phyloP scores from a whole-genome alignment of 2,888 invertebrate genomes.

The Coremacera marginata region DNA sequence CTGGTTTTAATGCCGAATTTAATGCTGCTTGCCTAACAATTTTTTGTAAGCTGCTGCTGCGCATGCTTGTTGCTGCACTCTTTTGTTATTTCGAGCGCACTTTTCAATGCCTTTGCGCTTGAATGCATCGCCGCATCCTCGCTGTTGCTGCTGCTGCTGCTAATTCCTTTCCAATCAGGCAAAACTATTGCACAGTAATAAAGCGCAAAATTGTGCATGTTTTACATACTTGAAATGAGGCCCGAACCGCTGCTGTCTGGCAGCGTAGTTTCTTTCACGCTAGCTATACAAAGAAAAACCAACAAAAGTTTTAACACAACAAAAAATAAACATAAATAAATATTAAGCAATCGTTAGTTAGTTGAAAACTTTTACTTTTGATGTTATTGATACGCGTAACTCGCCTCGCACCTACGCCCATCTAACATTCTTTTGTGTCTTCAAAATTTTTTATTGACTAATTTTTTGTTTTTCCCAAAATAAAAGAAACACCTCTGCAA shows the following conservation, averaged over 20 bases:
- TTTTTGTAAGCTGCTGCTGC: conserved; percentile 30
- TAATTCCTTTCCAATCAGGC: conserved; percentile 39
- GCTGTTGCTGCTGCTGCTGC: neutral
- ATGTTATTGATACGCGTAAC: conserved; percentile 18
- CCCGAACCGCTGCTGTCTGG: neutral
- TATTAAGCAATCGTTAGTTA: conserved; percentile 28
- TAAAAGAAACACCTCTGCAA: conserved; percentile 44
- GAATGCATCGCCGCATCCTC: conserved; percentile 36
- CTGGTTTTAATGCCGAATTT: conserved; percentile 34
- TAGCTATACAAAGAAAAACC: no score
- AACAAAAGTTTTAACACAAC: no score
- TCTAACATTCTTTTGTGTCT: neutral
- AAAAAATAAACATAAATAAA: neutral
- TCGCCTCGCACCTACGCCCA: conserved; percentile 25
- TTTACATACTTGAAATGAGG: conserved; percentile 5
- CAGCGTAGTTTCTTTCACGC: neutral
- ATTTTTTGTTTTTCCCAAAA: conserved; percentile 12
- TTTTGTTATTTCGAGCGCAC: conserved; percentile 41
- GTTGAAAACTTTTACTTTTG: conserved; percentile 32
- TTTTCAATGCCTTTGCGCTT: conserved; percentile 48
- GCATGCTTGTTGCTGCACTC: conserved; percentile 30
- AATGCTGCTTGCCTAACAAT: conserved; percentile 41
- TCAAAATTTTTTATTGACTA: neutral
- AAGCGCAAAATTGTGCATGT: conserved; percentile 27
- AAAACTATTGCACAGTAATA: conserved; percentile 17